Conservation (phyloP, 2,113 vertebrate species). For the Shinisaurus crocodilurus region DNA sequence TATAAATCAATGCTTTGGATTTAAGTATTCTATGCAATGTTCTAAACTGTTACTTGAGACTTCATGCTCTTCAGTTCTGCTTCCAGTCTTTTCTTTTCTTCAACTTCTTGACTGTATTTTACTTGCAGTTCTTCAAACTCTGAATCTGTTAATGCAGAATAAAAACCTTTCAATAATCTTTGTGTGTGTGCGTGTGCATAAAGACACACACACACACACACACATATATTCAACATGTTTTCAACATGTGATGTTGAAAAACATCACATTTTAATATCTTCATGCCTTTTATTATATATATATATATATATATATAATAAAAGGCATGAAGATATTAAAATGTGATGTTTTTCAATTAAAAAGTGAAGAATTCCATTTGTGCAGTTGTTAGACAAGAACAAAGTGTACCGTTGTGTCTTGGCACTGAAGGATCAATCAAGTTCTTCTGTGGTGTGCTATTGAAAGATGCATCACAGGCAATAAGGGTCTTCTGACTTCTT, state of each 20-base stretch:
- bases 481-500: conserved; percentile 76
- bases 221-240: too few relatives aligned
- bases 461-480: conserved; percentile 74
- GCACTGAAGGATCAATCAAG: conserved; percentile 73
- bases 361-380: not conserved
- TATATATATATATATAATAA: too few relatives aligned
- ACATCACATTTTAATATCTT: too few relatives aligned
- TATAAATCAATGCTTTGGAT: not conserved
- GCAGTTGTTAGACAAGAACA: not conserved
- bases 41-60: conserved; percentile 76
- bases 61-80: conserved; percentile 84
- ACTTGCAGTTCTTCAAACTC: conserved; percentile 86
- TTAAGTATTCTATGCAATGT: not conserved
- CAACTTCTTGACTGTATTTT: conserved; percentile 88
- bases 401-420: conserved; percentile 78
- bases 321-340: not conserved
- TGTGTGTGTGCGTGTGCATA: not conserved
- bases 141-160: conserved; percentile 75
- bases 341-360: not conserved
- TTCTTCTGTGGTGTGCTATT: conserved; percentile 82
- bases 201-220: too few relatives aligned
- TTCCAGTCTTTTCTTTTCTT: conserved; percentile 88
- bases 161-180: not conserved
- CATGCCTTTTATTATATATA: too few relatives aligned
- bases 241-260: too few relatives aligned